Evolutionary conservation across 2,797 vertebrate species (phyloP).

Genomic region (Thripadectes ignobilis): DNA sequence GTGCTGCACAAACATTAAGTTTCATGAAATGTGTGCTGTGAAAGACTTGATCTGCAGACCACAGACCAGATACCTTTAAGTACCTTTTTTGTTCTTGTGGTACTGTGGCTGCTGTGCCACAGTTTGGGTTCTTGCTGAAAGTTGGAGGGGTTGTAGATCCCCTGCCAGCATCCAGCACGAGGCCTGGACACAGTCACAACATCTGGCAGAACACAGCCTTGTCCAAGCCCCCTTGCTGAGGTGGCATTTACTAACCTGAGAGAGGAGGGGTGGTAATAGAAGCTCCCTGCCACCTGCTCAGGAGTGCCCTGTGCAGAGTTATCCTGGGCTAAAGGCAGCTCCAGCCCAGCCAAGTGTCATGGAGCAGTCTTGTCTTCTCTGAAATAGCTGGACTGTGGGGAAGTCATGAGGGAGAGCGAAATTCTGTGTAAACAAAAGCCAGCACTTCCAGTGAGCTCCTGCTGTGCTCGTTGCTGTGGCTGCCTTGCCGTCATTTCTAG

Average conservation of each 20-base stretch:
- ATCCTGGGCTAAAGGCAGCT: background rate
- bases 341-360: background rate
- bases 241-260: background rate
- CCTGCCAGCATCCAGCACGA: background rate
- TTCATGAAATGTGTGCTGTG: background rate
- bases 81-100: background rate
- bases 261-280: background rate
- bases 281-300: background rate
- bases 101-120: background rate
- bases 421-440: background rate
- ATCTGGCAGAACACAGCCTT: background rate
- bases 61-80: background rate
- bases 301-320: background rate
- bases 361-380: background rate
- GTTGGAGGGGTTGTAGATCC: background rate
- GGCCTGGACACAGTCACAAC: background rate
- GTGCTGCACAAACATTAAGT: background rate
- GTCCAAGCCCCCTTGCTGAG: background rate
- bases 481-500: constrained; percentile 36
- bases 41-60: background rate
- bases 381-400: background rate
- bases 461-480: background rate
- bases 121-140: background rate
- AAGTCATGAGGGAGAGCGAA: background rate
- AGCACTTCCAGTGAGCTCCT: background rate